Evolutionary conservation across 2,797 vertebrate genomes (phyloP).

Genomic region (Tragopan temminckii): DNA sequence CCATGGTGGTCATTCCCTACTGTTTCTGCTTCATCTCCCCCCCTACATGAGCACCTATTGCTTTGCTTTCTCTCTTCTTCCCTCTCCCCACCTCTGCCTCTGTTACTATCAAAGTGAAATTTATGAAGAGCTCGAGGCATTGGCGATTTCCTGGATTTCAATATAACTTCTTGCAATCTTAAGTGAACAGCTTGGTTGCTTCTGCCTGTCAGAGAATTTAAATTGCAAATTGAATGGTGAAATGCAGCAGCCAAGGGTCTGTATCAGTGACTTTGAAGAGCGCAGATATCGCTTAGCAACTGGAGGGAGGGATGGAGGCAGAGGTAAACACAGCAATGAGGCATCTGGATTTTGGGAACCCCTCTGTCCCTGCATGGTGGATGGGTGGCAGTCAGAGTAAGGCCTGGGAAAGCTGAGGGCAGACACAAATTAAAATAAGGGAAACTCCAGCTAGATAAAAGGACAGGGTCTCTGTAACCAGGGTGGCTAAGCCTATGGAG

Average conservation of each 20-base stretch:
- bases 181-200: conserved; percentile 86
- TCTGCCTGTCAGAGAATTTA: conserved; percentile 86
- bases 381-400: background rate
- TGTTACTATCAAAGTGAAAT: conserved; percentile 78
- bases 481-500: background rate
- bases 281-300: conserved; percentile 83
- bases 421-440: background rate
- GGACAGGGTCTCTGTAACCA: background rate
- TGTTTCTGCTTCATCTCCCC: background rate
- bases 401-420: background rate
- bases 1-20: background rate
- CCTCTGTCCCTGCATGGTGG: background rate
- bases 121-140: conserved; percentile 78
- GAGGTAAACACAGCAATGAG: conserved; percentile 14
- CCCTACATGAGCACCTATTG: background rate
- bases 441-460: background rate
- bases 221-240: conserved; percentile 85
- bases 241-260: conserved; percentile 76
- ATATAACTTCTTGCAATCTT: conserved; percentile 84
- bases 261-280: conserved; percentile 77
- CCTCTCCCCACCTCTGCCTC: conserved; percentile 16
- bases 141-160: conserved; percentile 82
- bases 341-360: conserved; percentile 4
- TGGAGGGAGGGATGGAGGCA: conserved; percentile 32
- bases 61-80: background rate